phyloP scores from a whole-genome alignment of 1,140 invertebrate species.

The Helicorthomorpha holstii region DNA sequence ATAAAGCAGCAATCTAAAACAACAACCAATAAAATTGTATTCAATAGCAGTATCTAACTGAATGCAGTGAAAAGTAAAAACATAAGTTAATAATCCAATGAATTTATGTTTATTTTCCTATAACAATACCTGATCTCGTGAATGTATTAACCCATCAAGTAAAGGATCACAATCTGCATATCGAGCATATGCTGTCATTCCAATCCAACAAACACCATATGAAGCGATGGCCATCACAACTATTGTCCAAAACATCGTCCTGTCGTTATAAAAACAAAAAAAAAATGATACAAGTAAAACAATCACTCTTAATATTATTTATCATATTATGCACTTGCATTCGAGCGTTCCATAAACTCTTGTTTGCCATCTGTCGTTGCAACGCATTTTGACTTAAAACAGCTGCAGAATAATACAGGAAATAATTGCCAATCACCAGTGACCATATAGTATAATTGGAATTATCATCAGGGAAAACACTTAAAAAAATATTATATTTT shows the following conservation, averaged over 20 bases:
- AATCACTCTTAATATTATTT: background rate
- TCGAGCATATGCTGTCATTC: background rate
- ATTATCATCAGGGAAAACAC: background rate
- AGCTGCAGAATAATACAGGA: background rate
- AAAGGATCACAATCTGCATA: background rate
- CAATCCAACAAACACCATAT: background rate
- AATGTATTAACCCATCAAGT: background rate
- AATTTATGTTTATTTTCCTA: too few relatives aligned
- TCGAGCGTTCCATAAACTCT: background rate
- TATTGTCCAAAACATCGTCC: background rate
- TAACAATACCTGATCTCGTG: background rate
- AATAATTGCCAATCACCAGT: background rate
- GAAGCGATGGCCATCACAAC: background rate
- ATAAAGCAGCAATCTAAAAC: background rate
- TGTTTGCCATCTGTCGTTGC: background rate
- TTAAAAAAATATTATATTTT: background rate
- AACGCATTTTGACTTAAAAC: background rate
- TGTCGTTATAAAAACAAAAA: background rate
- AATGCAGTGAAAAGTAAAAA: too few relatives aligned
- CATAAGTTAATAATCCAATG: too few relatives aligned
- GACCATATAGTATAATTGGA: background rate
- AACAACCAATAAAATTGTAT: too few relatives aligned
- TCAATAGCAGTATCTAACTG: too few relatives aligned
- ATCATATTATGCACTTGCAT: background rate
- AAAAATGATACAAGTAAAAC: background rate